Base-by-base conservation (phyloP, 2,113 vertebrate species). In the Macrotis lagotis region DNA sequence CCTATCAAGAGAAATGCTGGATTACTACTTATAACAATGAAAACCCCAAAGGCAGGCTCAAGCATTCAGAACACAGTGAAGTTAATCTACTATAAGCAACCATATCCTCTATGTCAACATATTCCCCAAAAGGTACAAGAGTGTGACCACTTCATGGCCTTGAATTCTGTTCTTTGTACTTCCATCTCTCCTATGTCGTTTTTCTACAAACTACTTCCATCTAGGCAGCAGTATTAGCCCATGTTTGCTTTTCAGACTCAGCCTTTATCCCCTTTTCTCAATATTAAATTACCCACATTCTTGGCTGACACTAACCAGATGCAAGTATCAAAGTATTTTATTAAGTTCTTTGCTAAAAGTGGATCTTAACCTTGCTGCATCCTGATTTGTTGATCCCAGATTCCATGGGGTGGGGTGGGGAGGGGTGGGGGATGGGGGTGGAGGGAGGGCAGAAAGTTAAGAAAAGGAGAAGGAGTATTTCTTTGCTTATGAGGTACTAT, bases 271-370 rank as follows among this genome's bases (percentile, higher is more conserved):
- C 91, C 49, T 50, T 50, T 94, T 7, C 31, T 22, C 91, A 95
- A 59, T 11, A 94, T 66, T 92, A 94, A 93, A 96, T 93, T 93
- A 52, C 89, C 88, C 44, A 91, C 25, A 96, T 50, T 89, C 92
- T 95, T 90, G 91, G 51, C 90, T 93, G 51, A 48, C 89, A 95
- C 2, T 88, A 48, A n/a, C 47, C 90, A 48, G 94, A 95, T 12
- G 22, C 48, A 96, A 95, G n/a, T 59, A 96, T 3, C 44, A 93
- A 50, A 37, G 49, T 51, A 53, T 89, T 97, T 95, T 90, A 96
- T 74, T 48, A 94, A 97, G 51, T 25, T 0, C 95, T 97, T 96
- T 94, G 88, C 59, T 97, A 50, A 95, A 48, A 94, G 91, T 51
- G 1, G 51, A 51, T 49, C 44, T 25, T 37, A 22, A 74, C 88